Percentiles rank a stretch among this genome's conserved stretches.
phyloP scores from a whole-genome alignment of 2,113 vertebrate species.

The Ciconia stormi region DNA sequence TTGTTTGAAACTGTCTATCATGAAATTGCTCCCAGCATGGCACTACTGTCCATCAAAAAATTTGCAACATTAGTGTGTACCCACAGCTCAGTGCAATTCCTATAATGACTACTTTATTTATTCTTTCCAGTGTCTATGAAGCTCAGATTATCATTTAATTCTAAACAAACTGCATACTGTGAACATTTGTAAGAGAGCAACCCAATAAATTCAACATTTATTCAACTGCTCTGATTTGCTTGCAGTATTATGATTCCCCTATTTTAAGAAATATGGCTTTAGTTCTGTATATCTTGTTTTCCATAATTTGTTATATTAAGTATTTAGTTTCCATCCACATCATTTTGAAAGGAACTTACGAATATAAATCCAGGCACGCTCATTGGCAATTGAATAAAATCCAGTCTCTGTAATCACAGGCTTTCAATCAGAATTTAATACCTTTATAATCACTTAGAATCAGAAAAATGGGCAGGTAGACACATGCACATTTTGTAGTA shows the following conservation, averaged over 20 bases:
- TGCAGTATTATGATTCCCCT: not conserved
- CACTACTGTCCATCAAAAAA: not conserved
- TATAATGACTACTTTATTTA: not conserved
- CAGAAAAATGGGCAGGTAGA: not conserved
- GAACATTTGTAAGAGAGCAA: not conserved
- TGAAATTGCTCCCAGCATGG: constrained; percentile 12
- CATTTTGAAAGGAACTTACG: not conserved
- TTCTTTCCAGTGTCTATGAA: not conserved
- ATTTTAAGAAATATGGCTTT: not conserved
- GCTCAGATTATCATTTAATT: not conserved
- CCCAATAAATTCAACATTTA: not conserved
- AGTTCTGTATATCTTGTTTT: not conserved
- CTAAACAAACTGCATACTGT: not conserved
- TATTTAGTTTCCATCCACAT: not conserved
- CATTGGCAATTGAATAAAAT: not conserved
- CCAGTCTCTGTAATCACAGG: not conserved
- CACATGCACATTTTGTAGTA: not conserved
- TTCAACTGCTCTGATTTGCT: not conserved
- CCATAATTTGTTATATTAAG: not conserved
- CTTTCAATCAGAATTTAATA: not conserved
- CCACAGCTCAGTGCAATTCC: not conserved
- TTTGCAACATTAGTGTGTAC: not conserved
- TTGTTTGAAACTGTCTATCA: not conserved
- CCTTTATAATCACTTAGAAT: not conserved
- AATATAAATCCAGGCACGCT: not conserved